Percentiles rank a stretch among this genome's conserved stretches.
phyloP scores from a whole-genome alignment of 2,113 vertebrate genomes.

The Myiozetetes cayanensis region DNA sequence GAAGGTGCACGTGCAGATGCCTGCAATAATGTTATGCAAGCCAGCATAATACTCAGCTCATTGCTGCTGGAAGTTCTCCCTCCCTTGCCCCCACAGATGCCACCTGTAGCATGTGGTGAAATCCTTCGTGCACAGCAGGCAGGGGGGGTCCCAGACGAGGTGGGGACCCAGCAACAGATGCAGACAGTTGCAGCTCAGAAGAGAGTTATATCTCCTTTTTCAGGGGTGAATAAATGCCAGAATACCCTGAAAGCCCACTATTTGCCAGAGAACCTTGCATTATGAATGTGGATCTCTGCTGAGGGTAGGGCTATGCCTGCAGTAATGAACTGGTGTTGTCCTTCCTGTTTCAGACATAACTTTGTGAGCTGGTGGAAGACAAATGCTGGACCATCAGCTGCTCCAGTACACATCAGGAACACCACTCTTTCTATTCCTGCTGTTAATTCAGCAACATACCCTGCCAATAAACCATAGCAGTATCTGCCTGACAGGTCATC shows the following conservation, averaged over 20 bases:
- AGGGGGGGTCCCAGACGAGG: neutral
- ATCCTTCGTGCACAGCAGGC: neutral
- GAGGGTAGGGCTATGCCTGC: neutral
- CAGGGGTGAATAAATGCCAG: neutral
- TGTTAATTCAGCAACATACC: neutral
- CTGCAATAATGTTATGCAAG: neutral
- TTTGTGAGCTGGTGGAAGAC: constrained; percentile 1
- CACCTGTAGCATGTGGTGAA: neutral
- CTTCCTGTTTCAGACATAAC: neutral
- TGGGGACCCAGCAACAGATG: neutral
- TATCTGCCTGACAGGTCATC: neutral
- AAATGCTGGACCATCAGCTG: constrained; percentile 9
- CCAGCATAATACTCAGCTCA: neutral
- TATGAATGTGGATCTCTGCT: neutral
- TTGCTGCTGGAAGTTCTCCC: neutral
- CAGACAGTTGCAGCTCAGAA: neutral
- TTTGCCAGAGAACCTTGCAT: neutral
- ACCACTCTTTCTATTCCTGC: neutral
- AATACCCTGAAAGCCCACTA: neutral
- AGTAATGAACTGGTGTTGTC: neutral
- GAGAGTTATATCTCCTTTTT: neutral
- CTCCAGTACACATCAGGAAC: neutral
- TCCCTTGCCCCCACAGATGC: rapidly evolving
- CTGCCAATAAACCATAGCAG: neutral
- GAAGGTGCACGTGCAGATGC: neutral